Conservation (phyloP, 1,140 invertebrate species). For the Drosophila elegans region DNA sequence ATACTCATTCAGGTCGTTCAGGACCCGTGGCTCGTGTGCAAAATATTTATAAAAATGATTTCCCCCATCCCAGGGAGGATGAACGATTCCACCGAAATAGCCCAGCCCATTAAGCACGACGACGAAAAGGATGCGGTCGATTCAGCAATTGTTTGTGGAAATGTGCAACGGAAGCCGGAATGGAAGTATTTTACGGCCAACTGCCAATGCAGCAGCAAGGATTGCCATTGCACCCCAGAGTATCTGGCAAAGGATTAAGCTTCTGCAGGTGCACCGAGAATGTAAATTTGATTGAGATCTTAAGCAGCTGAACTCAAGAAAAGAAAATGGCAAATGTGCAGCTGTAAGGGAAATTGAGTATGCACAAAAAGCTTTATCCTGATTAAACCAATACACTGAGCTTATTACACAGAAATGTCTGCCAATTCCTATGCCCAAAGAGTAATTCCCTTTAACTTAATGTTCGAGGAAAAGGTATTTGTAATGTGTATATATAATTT, state of each 20-base stretch:
- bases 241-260: slow-evolving; percentile 16
- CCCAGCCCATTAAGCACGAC: slow-evolving; percentile 66
- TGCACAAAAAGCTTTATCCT: slow-evolving; percentile 22
- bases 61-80: slow-evolving; percentile 11
- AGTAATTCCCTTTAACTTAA: not conserved
- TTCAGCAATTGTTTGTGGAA: slow-evolving; percentile 56
- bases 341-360: slow-evolving; percentile 19
- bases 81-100: slow-evolving; percentile 26
- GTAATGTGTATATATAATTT: too few species aligned
- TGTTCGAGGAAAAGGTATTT: too few species aligned
- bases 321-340: slow-evolving; percentile 29
- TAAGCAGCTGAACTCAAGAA: slow-evolving; percentile 24
- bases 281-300: slow-evolving; percentile 51
- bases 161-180: slow-evolving; percentile 52
- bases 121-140: slow-evolving; percentile 54
- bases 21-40: slow-evolving; percentile 39
- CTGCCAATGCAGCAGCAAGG: slow-evolving; percentile 35
- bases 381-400: slow-evolving; percentile 17
- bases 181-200: slow-evolving; percentile 53
- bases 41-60: slow-evolving; percentile 70
- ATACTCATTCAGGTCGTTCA: slow-evolving; percentile 12
- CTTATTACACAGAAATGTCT: not conserved
- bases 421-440: too few species aligned
- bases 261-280: slow-evolving; percentile 24
- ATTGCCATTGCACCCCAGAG: not conserved